Conservation (phyloP, 2,888 invertebrate species). For the Theodoxus fluviatilis region DNA sequence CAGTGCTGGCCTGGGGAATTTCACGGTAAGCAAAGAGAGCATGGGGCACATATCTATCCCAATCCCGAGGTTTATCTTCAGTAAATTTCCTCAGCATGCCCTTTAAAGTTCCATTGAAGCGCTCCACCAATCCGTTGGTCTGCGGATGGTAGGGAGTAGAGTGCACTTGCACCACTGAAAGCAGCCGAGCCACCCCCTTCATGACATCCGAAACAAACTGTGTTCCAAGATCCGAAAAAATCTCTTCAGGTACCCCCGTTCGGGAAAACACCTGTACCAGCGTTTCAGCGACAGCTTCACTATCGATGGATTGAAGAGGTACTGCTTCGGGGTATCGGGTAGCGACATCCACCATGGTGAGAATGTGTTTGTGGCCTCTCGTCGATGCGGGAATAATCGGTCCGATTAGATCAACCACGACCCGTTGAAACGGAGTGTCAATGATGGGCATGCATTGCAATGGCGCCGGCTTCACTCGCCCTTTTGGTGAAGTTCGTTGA, state of each 20-base stretch:
- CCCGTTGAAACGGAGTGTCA: conserved; percentile 34
- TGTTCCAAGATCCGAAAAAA: conserved; percentile 36
- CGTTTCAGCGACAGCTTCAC: conserved; percentile 36
- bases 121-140: conserved; percentile 14
- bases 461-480: conserved; percentile 30
- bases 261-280: conserved; percentile 31
- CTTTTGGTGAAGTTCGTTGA: conserved; percentile 32
- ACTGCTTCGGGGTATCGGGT: conserved; percentile 35
- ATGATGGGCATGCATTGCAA: conserved; percentile 32
- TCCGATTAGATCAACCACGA: conserved; percentile 39
- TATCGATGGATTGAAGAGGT: conserved; percentile 29
- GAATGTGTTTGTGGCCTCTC: conserved; percentile 33
- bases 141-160: conserved; percentile 13
- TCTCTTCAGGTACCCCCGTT: conserved; percentile 33
- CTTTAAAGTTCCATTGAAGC: conserved; percentile 30
- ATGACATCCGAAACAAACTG: conserved; percentile 35
- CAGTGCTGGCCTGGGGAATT: conserved; percentile 8
- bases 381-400: conserved; percentile 35
- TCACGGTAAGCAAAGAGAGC: conserved; percentile 25
- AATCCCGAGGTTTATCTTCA: conserved; percentile 32
- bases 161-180: background rate
- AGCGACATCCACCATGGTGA: conserved; percentile 34
- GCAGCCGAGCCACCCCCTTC: too few relatives aligned
- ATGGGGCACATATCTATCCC: conserved; percentile 39
- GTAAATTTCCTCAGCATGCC: conserved; percentile 32